Conservation (phyloP, 2,888 invertebrate species). For the Phania funesta region DNA sequence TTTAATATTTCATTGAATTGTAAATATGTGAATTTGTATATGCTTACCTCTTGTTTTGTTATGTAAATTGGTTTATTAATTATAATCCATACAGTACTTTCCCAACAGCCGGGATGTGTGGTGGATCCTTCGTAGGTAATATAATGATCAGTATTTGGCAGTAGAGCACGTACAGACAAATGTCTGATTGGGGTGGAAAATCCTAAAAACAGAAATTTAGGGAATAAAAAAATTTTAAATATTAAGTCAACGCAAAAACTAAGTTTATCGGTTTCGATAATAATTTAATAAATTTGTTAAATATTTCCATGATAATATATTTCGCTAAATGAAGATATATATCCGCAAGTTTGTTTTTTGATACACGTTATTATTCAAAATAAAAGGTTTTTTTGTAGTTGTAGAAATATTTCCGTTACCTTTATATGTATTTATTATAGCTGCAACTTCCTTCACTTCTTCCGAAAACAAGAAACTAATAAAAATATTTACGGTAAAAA, state of each 20-base stretch:
- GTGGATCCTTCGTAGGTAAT: slow-evolving; percentile 99
- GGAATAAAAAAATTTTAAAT: no score
- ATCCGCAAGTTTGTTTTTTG: no score
- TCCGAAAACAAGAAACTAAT: slow-evolving; percentile 14
- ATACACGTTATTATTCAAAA: no score
- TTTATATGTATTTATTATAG: background rate
- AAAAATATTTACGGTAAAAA: background rate
- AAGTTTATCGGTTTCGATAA: no score
- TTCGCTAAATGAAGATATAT: no score
- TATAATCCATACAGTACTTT: slow-evolving; percentile 99
- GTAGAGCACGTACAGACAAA: slow-evolving; percentile 90
- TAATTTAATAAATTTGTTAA: no score
- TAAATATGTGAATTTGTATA: no score
- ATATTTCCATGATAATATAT: no score
- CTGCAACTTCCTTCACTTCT: background rate
- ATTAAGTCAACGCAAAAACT: no score
- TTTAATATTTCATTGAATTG: no score
- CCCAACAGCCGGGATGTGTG: slow-evolving; percentile 99
- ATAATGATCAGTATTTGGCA: slow-evolving; percentile 96
- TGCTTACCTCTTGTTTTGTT: slow-evolving; percentile 93
- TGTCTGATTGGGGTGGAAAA: slow-evolving; percentile 91
- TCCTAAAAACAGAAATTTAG: slow-evolving; percentile 82
- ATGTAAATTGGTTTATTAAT: slow-evolving; percentile 99
- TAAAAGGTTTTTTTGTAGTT: no score
- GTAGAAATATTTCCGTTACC: background rate